Evolutionary conservation across 2,797 vertebrate species (phyloP), one percentile per base, ranked within the genome.

Genomic region (Momotus momota): DNA sequence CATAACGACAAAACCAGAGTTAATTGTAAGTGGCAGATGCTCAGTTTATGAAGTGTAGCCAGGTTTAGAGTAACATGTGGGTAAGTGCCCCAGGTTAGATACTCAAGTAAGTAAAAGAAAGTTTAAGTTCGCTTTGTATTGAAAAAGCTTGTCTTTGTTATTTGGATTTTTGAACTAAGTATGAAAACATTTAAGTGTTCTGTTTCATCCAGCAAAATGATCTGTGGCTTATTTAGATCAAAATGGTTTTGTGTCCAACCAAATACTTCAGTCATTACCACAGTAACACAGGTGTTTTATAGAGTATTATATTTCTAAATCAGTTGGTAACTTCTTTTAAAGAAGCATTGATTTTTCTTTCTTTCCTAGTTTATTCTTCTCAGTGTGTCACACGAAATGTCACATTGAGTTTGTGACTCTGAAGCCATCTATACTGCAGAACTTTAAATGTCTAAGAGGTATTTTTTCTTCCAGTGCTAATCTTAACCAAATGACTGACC

Each of bases 261-360:
- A 58, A 25, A 46, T 58, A 62, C 16, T 69, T 87, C 10, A 67
- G 17, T 60, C 73, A 73, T 87, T 95, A 94, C 82, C 48, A 57
- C 19, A 25, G 14, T 18, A 77, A 40, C 51, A 33, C 29, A 49
- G 79, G 51, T 90, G 27, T 49, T 89, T 85, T 93, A 86, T 81
- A 82, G 90, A 87, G 88, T 84, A 96, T 65, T 94, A 71, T 80
- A 62, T 91, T 83, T 96, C 94, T 90, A 94, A 95, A 95, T 97
- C 78, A 92, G 70, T 74, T 91, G 62, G 75, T 90, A 96, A 88
- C 75, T 88, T 97, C 81, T 96, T 92, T 95, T 91, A 93, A 97
- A 95, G 86, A 69, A 92, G 48, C 70, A 96, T 85, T 93, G 92
- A 96, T 97, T 96, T 94, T 88, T 81, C 40, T n/a, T 40, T 91